Evolutionary conservation across 2,113 vertebrate species (phyloP).

Genomic region (Macrotus californicus): DNA sequence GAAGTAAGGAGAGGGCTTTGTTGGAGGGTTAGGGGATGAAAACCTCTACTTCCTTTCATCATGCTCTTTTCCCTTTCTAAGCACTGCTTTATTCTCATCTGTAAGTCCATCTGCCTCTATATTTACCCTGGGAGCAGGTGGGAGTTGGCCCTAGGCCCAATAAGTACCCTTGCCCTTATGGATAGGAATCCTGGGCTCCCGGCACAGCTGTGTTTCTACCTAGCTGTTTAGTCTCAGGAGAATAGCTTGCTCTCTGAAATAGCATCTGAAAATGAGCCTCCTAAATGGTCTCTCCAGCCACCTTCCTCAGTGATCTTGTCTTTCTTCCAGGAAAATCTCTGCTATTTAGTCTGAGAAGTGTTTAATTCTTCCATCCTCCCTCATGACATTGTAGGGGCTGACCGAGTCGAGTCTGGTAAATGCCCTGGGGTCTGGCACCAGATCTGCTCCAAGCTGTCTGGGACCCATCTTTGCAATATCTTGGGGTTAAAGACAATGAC

Average conservation of each 20-base stretch:
- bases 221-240: background rate
- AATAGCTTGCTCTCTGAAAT: background rate
- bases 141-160: background rate
- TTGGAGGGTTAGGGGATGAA: background rate
- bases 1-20: background rate
- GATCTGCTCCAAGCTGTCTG: background rate
- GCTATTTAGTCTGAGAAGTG: background rate
- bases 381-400: background rate
- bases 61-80: background rate
- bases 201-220: background rate
- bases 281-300: background rate
- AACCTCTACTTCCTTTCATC: background rate
- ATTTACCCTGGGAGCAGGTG: background rate
- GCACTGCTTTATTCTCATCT: background rate
- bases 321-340: background rate
- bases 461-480: background rate
- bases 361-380: background rate
- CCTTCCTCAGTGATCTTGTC: background rate
- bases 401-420: background rate
- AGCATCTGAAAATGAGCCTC: background rate
- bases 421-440: background rate
- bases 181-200: background rate
- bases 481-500: background rate
- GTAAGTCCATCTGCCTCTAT: background rate
- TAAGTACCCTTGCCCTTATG: background rate